A percentile compares a stretch with the other conserved stretches of the same genome.
phyloP scores from a whole-genome alignment of 2,888 invertebrate genomes.

The Bhutanitis thaidina region DNA sequence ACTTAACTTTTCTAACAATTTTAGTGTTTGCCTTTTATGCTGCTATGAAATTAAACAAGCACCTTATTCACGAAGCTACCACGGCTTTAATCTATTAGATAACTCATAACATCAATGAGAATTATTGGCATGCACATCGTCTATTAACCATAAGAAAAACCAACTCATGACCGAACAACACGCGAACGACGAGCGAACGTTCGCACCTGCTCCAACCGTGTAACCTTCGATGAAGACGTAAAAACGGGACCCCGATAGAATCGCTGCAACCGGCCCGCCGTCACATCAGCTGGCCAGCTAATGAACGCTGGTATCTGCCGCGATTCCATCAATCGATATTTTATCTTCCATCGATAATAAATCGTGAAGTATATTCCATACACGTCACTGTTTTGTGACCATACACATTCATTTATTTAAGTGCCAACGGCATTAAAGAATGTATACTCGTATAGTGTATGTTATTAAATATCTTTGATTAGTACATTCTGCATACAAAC shows the following conservation, averaged over 20 bases:
- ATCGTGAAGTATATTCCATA: constrained; percentile 23
- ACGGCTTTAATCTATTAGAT: no score
- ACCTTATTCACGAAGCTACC: no score
- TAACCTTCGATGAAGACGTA: not conserved
- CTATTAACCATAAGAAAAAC: no score
- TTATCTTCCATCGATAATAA: constrained; percentile 6
- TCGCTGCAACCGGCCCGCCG: constrained; percentile 24
- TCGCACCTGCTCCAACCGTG: not conserved
- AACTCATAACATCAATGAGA: no score
- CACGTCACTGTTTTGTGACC: constrained; percentile 27
- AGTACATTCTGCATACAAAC: no score
- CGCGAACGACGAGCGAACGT: not conserved
- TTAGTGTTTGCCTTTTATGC: no score
- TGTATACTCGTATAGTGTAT: no score
- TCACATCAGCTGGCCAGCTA: constrained; percentile 32
- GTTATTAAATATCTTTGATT: no score
- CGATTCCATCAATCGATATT: constrained; percentile 8
- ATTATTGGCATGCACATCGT: no score
- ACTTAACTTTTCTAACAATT: no score
- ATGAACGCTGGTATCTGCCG: constrained; percentile 19
- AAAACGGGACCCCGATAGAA: constrained; percentile 21
- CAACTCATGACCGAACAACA: not conserved
- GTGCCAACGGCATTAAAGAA: no score
- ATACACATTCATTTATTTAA: constrained; percentile 1
- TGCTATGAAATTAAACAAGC: no score